Conservation (phyloP, 2,888 invertebrate species). For the Parnassius glacialis region DNA sequence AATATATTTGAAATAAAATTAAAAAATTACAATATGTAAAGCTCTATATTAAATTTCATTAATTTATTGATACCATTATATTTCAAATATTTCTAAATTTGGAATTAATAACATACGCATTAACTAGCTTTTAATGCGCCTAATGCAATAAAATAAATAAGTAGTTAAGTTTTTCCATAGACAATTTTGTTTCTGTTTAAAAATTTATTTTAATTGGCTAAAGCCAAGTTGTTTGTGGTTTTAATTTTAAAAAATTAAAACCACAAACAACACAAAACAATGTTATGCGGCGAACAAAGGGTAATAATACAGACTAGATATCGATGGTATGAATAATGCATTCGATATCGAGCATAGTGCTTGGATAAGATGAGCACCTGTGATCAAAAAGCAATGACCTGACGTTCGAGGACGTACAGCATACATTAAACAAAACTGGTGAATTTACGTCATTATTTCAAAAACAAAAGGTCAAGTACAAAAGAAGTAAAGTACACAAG, state of each 20-base stretch:
- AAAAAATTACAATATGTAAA: background rate
- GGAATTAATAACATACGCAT: too few relatives aligned
- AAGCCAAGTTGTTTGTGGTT: too few relatives aligned
- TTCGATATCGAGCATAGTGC: conserved; percentile 55
- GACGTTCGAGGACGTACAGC: conserved; percentile 7
- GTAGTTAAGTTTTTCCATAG: background rate
- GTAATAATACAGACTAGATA: conserved; percentile 53
- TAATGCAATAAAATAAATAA: background rate
- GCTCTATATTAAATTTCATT: too few relatives aligned
- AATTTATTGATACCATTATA: too few relatives aligned
- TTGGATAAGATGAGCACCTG: conserved; percentile 46
- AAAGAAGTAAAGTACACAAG: too few relatives aligned
- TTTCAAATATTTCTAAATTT: too few relatives aligned
- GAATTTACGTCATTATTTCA: background rate
- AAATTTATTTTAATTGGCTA: background rate
- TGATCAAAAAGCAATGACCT: conserved; percentile 72
- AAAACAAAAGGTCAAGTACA: background rate
- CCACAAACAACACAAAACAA: conserved; percentile 1
- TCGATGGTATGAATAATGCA: conserved; percentile 61
- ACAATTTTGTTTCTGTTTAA: background rate
- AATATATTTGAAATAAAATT: conserved; percentile 19
- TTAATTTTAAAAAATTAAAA: conserved; percentile 4
- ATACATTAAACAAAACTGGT: background rate
- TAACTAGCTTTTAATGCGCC: too few relatives aligned
- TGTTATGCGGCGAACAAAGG: conserved; percentile 50